Percentiles rank a stretch among this genome's conserved stretches.
These are phyloP conservation scores for Micropoecilia bifurca DNA, from an alignment of 2,797 vertebrate species.

Conservation along the genomic window DNA sequence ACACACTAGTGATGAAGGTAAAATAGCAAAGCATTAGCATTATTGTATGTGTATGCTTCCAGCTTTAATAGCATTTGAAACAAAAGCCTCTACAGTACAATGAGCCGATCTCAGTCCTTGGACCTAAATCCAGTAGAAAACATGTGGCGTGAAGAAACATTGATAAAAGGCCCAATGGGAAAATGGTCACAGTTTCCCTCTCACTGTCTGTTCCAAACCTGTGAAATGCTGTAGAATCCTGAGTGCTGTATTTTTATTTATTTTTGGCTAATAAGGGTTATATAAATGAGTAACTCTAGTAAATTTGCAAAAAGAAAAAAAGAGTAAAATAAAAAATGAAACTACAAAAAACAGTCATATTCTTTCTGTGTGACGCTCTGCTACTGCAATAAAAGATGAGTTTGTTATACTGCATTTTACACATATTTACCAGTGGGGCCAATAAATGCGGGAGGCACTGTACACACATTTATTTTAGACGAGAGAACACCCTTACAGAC, in stretches of 20 bases:
- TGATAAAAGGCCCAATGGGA: background rate
- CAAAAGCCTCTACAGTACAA: background rate
- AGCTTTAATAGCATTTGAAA: background rate
- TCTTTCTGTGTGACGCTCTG: background rate
- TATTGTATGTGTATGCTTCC: background rate
- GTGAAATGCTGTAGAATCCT: background rate
- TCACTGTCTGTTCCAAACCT: background rate
- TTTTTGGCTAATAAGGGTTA: background rate
- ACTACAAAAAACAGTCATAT: background rate
- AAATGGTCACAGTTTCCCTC: background rate
- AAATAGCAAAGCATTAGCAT: background rate
- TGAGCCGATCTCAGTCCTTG: background rate
- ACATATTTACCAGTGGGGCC: background rate
- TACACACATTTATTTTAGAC: background rate
- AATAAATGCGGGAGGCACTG: background rate
- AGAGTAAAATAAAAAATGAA: too few species aligned
- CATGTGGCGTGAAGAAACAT: background rate
- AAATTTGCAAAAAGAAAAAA: background rate
- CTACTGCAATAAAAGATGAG: background rate
- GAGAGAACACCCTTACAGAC: slow-evolving; percentile 11
- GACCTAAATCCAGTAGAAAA: background rate
- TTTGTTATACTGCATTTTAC: background rate
- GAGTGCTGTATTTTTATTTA: background rate
- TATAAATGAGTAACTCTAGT: background rate
- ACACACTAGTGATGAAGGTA: slow-evolving; percentile 97